Conservation (phyloP, 2,888 invertebrate species). For the Helobdella robusta region DNA sequence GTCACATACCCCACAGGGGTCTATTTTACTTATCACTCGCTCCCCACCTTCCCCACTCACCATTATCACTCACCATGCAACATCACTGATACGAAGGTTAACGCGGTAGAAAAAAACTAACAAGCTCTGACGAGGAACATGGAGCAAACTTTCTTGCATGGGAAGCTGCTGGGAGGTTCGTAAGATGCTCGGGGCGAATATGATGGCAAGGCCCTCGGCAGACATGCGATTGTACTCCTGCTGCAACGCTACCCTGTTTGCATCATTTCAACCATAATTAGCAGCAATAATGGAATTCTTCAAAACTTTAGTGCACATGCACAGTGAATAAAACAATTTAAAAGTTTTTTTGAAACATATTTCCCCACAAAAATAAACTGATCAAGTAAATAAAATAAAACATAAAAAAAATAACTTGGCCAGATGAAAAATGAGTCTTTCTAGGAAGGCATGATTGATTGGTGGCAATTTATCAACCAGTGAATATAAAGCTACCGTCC, state of each 20-base stretch:
- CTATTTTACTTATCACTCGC: too few species aligned
- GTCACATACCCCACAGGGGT: too few species aligned
- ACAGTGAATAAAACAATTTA: too few species aligned
- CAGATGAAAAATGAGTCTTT: constrained; percentile 80
- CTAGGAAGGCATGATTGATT: constrained; percentile 78
- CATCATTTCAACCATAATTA: too few species aligned
- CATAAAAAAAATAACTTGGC: constrained; percentile 55
- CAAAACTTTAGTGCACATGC: too few species aligned
- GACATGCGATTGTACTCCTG: constrained; percentile 85
- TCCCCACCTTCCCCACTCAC: too few species aligned
- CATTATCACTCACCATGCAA: too few species aligned
- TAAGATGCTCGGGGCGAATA: constrained; percentile 86
- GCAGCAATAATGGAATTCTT: too few species aligned
- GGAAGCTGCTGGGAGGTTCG: constrained; percentile 75
- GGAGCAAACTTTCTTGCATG: constrained; percentile 80
- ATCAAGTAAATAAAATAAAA: neutral
- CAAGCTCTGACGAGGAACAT: constrained; percentile 77
- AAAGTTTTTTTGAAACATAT: constrained; percentile 4
- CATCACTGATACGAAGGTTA: too few species aligned
- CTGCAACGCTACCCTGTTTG: constrained; percentile 71
- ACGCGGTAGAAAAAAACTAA: constrained; percentile 38
- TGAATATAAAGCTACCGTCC: constrained; percentile 72
- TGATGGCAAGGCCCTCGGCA: constrained; percentile 77
- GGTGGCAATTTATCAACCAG: constrained; percentile 79
- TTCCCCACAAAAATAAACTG: neutral